Percentiles rank a stretch among this genome's conserved stretches.
Conservation (phyloP, 2,888 invertebrate genomes). For the Rhamphomyia laevipes region DNA sequence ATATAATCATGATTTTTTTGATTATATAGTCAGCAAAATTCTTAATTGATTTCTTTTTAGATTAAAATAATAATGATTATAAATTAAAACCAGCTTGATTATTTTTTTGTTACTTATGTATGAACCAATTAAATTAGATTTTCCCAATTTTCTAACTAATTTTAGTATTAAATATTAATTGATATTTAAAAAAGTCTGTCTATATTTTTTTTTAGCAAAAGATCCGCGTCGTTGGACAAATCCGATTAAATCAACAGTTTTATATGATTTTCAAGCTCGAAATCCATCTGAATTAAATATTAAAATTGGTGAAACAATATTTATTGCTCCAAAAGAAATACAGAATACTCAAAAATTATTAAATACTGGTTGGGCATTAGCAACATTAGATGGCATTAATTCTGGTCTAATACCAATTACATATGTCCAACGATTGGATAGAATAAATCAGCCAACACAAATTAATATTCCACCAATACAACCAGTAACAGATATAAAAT, state of each 20-base stretch:
- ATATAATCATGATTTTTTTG: too few species aligned
- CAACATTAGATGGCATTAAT: constrained; percentile 43
- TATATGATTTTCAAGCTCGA: constrained; percentile 63
- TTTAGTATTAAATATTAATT: too few species aligned
- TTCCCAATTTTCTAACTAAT: too few species aligned
- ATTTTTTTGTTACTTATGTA: too few species aligned
- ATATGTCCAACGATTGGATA: constrained; percentile 32
- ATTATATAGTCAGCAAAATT: too few species aligned
- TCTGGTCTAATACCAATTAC: constrained; percentile 54
- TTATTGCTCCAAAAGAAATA: constrained; percentile 71
- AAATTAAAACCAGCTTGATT: too few species aligned
- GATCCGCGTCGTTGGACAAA: constrained; percentile 60
- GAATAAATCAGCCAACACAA: background rate
- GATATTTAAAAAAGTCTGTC: too few species aligned
- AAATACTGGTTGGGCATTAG: constrained; percentile 59
- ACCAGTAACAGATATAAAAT: too few species aligned
- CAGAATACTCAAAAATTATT: constrained; percentile 54
- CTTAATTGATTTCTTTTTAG: too few species aligned
- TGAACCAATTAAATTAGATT: too few species aligned
- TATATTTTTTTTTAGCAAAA: constrained; percentile 38
- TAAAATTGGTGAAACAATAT: constrained; percentile 60
- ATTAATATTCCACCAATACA: too few species aligned
- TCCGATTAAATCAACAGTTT: constrained; percentile 53
- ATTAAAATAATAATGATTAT: too few species aligned
- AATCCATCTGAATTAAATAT: constrained; percentile 67